Evolutionary conservation across 64 coral and sea anemone genomes (phyloP).

Genomic region (Acropora yongei): DNA sequence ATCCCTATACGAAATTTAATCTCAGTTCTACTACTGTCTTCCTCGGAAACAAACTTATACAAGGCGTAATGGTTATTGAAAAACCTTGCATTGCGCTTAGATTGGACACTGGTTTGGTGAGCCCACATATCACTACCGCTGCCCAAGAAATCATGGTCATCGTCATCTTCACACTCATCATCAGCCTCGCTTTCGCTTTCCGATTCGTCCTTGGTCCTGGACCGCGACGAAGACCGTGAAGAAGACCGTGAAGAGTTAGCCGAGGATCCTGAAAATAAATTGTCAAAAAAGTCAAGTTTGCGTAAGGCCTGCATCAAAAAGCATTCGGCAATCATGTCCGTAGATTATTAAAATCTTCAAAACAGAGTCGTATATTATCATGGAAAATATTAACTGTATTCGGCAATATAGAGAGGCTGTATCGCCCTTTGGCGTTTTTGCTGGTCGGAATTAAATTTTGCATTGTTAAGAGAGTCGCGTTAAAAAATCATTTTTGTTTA

Average conservation of each 20-base stretch:
- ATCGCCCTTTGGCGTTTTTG: too few relatives aligned
- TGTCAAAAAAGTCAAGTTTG: neutral
- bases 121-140: conserved; percentile 41
- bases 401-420: too few relatives aligned
- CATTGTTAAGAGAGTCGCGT: too few relatives aligned
- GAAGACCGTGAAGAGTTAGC: conserved; percentile 16
- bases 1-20: conserved; percentile 71
- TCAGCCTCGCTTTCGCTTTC: conserved; percentile 7
- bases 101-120: conserved; percentile 26
- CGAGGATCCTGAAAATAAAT: neutral
- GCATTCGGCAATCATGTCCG: neutral
- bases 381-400: neutral
- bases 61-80: conserved; percentile 63
- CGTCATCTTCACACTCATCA: neutral
- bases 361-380: neutral
- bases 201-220: neutral
- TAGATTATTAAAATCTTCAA: neutral
- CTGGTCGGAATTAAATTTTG: too few relatives aligned
- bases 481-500: too few relatives aligned
- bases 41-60: conserved; percentile 87
- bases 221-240: conserved; percentile 2
- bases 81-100: conserved; percentile 49
- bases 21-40: conserved; percentile 75
- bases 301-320: neutral
- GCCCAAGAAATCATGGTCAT: conserved; percentile 54